These are phyloP conservation scores for Pararge aegeria DNA, from an alignment of 1,140 invertebrate genomes.

Conservation along the genomic window DNA sequence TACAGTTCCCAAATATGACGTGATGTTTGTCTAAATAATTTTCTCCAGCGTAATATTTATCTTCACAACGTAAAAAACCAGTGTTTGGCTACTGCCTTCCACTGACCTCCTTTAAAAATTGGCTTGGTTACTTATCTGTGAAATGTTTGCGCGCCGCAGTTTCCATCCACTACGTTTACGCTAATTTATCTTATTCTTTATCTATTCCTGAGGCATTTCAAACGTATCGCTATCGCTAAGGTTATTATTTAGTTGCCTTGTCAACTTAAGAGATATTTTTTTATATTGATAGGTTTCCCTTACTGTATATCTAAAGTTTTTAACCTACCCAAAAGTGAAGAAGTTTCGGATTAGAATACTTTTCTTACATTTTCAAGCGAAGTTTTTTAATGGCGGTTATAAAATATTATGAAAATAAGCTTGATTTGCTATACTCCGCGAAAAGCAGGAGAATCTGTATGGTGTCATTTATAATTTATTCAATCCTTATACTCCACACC, in stretches of 20 bases:
- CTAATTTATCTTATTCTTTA: constrained; percentile 15
- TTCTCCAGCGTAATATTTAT: not conserved
- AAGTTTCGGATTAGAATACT: too few species aligned
- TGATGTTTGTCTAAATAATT: not conserved
- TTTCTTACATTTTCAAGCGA: too few species aligned
- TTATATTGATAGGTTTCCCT: not conserved
- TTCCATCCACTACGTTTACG: not conserved
- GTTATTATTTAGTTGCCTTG: not conserved
- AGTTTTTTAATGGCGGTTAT: too few species aligned
- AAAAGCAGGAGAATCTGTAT: too few species aligned
- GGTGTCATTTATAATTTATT: too few species aligned
- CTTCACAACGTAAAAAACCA: constrained; percentile 6
- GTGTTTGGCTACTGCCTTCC: not conserved
- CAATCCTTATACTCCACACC: too few species aligned
- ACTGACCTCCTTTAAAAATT: constrained; percentile 23
- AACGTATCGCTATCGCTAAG: not conserved
- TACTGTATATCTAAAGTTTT: too few species aligned
- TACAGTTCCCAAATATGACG: too few species aligned
- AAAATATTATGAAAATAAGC: too few species aligned
- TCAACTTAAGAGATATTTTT: not conserved
- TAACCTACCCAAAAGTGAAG: too few species aligned
- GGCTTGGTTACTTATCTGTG: not conserved
- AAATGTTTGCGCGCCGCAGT: constrained; percentile 2
- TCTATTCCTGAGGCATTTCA: not conserved
- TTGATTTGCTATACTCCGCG: too few species aligned